Evolutionary conservation across 2,888 invertebrate species (phyloP), one percentile per base, ranked within the genome.

Genomic region (Acrobasis suavella): DNA sequence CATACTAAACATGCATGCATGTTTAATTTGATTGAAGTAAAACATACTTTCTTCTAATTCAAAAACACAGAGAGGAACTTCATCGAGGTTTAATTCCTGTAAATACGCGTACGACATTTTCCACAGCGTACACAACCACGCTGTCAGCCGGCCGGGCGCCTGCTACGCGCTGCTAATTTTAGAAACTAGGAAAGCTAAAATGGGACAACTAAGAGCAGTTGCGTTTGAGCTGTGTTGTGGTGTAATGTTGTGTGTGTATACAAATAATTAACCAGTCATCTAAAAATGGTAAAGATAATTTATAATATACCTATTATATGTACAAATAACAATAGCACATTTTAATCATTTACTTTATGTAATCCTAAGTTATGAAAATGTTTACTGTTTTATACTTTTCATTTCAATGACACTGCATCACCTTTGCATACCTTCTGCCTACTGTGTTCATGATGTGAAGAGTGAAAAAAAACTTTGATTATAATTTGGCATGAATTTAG

Each of bases 1-100:
- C 7, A 32, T 32, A 32, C 8, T 32, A 32, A 32, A 32, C 7
- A 32, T 32, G 8, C 5, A 7, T 32, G 8, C 5, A 32, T 32
- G 7, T n/a, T n/a, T 32, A 32, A 32, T 32, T 32, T 32, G 32
- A 32, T 32, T 6, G 7, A 32, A 32, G 32, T 32, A 32, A 54
- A 59, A 78, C 80, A 69, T 76, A 83, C 82, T 76, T 65, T 85
- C 75, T 67, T 91, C 89, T 77, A 85, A 89, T 76, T 92, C 91
- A 61, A 93, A 82, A 51, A 93, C 92, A 78, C 92, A 92, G 38
- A 93, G 74, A n/a, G 93, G 93, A 80, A 93, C 89, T 80, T 93
- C 92, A 67, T 93, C 90, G 58, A 86, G 73, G 62, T 88, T 77
- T 59, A 91, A 73, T 69, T 89, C 88, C 66, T 78, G 81, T 71